phyloP scores from a whole-genome alignment of 2,113 vertebrate species.

The Cichladusa arquata region DNA sequence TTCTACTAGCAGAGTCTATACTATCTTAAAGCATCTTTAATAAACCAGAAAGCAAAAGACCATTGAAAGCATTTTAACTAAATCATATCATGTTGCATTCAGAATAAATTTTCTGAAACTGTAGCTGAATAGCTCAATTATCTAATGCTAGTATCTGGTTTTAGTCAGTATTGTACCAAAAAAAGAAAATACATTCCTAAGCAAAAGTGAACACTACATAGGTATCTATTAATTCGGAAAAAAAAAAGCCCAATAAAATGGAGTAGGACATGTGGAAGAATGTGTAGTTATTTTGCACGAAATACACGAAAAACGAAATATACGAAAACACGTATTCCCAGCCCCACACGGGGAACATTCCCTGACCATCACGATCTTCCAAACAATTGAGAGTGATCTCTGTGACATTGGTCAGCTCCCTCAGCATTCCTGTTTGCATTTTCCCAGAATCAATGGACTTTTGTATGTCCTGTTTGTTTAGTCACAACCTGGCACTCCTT shows the following conservation, averaged over 20 bases:
- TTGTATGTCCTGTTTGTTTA: not conserved
- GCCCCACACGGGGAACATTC: not conserved
- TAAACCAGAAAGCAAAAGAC: not conserved
- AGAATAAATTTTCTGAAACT: not conserved
- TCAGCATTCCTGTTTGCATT: not conserved
- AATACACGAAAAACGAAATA: too few relatives aligned
- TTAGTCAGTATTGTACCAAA: not conserved
- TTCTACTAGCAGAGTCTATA: not conserved
- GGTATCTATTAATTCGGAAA: not conserved
- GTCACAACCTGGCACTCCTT: not conserved
- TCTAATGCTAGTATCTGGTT: not conserved
- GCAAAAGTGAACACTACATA: not conserved
- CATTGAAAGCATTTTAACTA: not conserved
- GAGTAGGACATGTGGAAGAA: not conserved
- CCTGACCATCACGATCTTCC: not conserved
- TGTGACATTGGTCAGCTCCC: fast-evolving
- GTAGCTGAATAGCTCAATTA: not conserved
- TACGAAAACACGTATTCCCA: not conserved
- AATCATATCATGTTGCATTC: not conserved
- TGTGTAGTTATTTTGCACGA: not conserved
- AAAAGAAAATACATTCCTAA: not conserved
- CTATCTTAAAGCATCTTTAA: not conserved
- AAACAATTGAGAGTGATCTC: not conserved
- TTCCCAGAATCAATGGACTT: not conserved
- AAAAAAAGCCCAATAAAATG: not conserved